Conservation (phyloP, 2,888 invertebrate species). For the Cosmia trapezina region DNA sequence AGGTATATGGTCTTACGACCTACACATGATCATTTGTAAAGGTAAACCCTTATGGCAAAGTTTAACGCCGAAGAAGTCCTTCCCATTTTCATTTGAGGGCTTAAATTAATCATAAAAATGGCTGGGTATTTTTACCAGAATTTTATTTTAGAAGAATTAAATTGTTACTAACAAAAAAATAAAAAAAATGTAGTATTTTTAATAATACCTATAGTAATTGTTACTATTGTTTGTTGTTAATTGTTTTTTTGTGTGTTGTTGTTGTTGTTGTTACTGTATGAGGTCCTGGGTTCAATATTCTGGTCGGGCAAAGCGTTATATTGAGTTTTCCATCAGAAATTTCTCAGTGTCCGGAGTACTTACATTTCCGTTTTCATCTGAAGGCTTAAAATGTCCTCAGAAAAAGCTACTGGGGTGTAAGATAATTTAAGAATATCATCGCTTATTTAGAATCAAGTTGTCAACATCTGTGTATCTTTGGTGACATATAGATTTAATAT, state of each 20-base stretch:
- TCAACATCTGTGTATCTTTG: neutral
- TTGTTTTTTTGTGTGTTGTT: too few species aligned
- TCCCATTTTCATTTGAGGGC: too few species aligned
- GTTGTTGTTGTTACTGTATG: too few species aligned
- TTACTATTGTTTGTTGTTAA: too few species aligned
- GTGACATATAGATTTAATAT: slow-evolving; percentile 20
- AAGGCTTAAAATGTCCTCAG: too few species aligned
- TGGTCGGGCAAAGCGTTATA: neutral
- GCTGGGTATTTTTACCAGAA: too few species aligned
- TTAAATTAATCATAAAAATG: too few species aligned
- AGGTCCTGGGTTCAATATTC: neutral
- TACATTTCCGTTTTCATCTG: neutral
- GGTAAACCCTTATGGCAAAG: too few species aligned
- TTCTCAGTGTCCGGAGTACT: neutral
- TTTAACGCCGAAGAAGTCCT: too few species aligned
- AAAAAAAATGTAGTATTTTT: too few species aligned
- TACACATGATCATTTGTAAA: neutral
- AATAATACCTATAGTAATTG: too few species aligned
- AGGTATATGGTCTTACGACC: neutral
- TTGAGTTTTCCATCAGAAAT: neutral
- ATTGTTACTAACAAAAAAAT: neutral
- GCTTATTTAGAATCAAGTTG: neutral
- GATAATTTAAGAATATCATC: neutral
- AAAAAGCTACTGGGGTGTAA: neutral
- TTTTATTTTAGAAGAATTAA: neutral